phyloP scores from a whole-genome alignment of 2,797 vertebrate species.

The Coregonus ussuriensis region DNA sequence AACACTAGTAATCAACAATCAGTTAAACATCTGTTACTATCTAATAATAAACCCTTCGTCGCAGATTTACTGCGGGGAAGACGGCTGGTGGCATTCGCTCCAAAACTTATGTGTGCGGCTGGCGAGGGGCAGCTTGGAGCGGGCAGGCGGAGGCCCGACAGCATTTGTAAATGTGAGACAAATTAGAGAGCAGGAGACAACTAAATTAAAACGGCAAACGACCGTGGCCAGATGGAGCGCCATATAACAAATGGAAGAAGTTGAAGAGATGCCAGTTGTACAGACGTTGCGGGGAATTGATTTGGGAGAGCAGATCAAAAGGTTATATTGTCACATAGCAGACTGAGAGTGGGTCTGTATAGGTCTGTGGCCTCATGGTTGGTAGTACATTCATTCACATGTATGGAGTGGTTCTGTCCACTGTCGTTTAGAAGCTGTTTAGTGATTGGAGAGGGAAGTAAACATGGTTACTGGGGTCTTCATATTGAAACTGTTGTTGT shows the following conservation, averaged over 20 bases:
- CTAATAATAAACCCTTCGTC: constrained; percentile 78
- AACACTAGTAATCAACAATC: constrained; percentile 83
- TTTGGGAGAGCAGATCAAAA: constrained; percentile 77
- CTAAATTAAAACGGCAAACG: constrained; percentile 85
- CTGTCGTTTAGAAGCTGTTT: constrained; percentile 54
- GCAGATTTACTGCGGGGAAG: constrained; percentile 74
- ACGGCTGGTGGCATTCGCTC: constrained; percentile 62
- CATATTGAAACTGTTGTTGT: constrained; percentile 38
- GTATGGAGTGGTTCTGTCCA: constrained; percentile 64
- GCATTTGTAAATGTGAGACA: constrained; percentile 83
- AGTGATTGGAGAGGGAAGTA: constrained; percentile 45
- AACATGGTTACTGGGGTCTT: constrained; percentile 46
- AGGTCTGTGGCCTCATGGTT: constrained; percentile 67
- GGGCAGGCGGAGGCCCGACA: constrained; percentile 60
- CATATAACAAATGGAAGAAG: constrained; percentile 83
- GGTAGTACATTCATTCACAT: constrained; percentile 67
- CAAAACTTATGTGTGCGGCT: constrained; percentile 77
- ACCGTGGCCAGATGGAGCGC: constrained; percentile 81
- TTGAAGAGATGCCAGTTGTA: constrained; percentile 82
- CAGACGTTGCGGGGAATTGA: constrained; percentile 78
- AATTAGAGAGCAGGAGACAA: constrained; percentile 83
- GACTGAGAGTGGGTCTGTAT: constrained; percentile 58
- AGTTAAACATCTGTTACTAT: constrained; percentile 84
- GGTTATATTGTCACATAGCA: constrained; percentile 78
- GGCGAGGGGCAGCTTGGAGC: constrained; percentile 69